Evolutionary conservation across 2,888 invertebrate species (phyloP), one percentile per base, ranked within the genome.

Genomic region (Homarus gammarus): DNA sequence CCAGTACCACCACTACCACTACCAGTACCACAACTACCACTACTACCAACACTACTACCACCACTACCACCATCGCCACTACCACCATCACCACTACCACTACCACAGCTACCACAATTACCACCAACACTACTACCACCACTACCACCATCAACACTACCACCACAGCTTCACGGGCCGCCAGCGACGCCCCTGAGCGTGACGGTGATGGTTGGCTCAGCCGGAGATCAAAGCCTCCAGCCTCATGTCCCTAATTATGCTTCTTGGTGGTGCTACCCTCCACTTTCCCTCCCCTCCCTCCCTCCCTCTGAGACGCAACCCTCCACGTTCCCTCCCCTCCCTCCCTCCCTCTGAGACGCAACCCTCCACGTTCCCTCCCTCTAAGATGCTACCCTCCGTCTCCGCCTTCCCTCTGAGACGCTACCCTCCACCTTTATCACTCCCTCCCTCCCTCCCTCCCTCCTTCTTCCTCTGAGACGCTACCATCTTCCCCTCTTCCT

Each of bases 161-260:
- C 27, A 22, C 51, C 78, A 6, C 33, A 51, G 33, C 78, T 22
- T 3, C 40, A 22, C 51, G n/a, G 49, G n/a, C 78, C 31, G 18
- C 33, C 22, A 51, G 51, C 51, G 1, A 56, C 51, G 56, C 38
- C 61, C 38, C 38, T 33, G 61, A 61, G 61, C 61, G 79, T 61
- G 79, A 33, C 64, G 61, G 33, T 15, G 36, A 33, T 72, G 72
- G 83, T 22, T 44, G 83, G 82, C 51, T 72, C 49, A 84, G 51
- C 72, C 72, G 22, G 72, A 84, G 83, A 84, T 84, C 83, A 84
- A 84, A 84, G 83, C 33, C 70, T 56, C 51, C 72, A 49, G 70
- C 49, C 83, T 72, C 33, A 72, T 84, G 83, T 49, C 72, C 51
- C 83, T 84, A 84, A 84, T 84, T 84, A 72, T 84, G 72, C 83